phyloP scores from a whole-genome alignment of 2,113 vertebrate species.

The Pygoscelis antarcticus region DNA sequence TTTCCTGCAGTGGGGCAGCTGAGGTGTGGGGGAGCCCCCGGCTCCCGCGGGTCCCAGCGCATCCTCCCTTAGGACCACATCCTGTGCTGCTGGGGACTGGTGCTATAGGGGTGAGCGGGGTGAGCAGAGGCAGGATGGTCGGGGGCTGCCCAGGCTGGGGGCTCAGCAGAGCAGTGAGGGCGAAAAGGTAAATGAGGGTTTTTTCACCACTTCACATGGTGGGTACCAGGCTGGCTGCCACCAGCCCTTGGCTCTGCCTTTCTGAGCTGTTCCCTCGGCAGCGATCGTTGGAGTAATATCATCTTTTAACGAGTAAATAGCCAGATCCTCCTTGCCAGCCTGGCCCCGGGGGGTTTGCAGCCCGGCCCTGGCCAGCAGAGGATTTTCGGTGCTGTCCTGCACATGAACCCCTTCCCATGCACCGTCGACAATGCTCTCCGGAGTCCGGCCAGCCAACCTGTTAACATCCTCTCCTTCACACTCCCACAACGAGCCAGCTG shows the following conservation, averaged over 20 bases:
- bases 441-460: slow-evolving; percentile 49
- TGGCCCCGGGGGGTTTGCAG: fast-evolving
- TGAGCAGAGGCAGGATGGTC: neutral
- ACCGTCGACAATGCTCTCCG: neutral
- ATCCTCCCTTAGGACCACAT: neutral
- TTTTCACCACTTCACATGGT: neutral
- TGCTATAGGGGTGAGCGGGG: neutral
- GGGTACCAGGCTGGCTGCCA: neutral
- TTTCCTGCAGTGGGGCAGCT: neutral
- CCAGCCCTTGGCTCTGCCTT: neutral
- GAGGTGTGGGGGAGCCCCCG: fast-evolving
- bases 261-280: neutral
- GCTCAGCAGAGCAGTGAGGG: neutral
- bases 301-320: neutral
- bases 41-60: fast-evolving
- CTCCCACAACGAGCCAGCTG: slow-evolving; percentile 60
- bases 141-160: neutral
- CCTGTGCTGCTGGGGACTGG: fast-evolving
- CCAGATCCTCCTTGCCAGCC: neutral
- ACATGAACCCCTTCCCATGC: slow-evolving; percentile 20
- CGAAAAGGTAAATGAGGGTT: neutral
- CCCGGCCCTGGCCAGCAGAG: neutral
- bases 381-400: slow-evolving; percentile 5
- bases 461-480: slow-evolving; percentile 75
- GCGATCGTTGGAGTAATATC: fast-evolving